Percentiles rank a stretch among this genome's conserved stretches.
These are phyloP conservation scores for Pectinophora gossypiella DNA, from an alignment of 1,140 invertebrate genomes.

Conservation along the genomic window DNA sequence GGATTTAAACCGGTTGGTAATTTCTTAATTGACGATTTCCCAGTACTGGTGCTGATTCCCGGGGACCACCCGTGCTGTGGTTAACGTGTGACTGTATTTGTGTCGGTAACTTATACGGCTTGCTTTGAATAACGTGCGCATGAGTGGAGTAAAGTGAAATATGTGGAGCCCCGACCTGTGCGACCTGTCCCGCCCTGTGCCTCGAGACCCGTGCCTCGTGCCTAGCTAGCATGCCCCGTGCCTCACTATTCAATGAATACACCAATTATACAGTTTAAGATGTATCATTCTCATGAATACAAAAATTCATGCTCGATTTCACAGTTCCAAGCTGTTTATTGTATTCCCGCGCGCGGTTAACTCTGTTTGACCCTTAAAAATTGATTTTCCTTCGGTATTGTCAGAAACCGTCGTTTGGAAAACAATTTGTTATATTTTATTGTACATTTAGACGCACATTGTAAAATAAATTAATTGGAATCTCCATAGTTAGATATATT, in stretches of 20 bases:
- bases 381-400: not conserved
- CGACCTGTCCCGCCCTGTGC: not conserved
- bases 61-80: constrained; percentile 34
- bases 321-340: not conserved
- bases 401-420: not conserved
- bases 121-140: constrained; percentile 15
- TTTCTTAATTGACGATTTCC: constrained; percentile 15
- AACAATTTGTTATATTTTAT: too few relatives aligned
- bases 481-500: too few relatives aligned
- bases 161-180: not conserved
- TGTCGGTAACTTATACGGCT: constrained; percentile 10
- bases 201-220: too few relatives aligned
- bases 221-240: not conserved
- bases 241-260: constrained; percentile 2
- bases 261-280: not conserved
- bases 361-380: not conserved
- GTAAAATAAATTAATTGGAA: too few relatives aligned
- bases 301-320: not conserved
- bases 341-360: not conserved
- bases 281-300: not conserved
- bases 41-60: constrained; percentile 11
- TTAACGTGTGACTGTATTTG: constrained; percentile 22
- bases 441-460: too few relatives aligned
- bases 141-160: constrained; percentile 4
- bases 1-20: not conserved